phyloP scores from a whole-genome alignment of 2,113 vertebrate genomes.

The Atherinomorus stipes region DNA sequence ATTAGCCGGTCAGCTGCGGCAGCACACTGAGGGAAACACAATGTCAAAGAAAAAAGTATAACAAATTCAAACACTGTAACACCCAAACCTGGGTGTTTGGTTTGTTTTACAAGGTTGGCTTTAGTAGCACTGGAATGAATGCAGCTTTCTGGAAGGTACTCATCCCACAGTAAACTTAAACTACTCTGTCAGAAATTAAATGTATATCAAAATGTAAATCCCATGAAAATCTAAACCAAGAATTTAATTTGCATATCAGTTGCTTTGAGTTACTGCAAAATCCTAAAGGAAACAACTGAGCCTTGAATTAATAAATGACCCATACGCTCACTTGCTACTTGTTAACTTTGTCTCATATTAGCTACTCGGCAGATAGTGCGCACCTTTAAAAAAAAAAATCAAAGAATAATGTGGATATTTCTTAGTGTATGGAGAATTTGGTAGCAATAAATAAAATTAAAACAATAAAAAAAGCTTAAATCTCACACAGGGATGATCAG shows the following conservation, averaged over 20 bases:
- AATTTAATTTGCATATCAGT: neutral
- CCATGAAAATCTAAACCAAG: too few relatives aligned
- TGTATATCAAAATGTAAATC: too few relatives aligned
- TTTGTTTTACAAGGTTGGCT: too few relatives aligned
- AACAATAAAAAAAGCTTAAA: neutral
- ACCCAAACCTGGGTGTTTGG: neutral
- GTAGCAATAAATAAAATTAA: too few relatives aligned
- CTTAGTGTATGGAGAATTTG: neutral
- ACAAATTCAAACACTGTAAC: neutral
- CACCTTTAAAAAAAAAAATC: too few relatives aligned
- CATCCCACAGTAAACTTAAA: too few relatives aligned
- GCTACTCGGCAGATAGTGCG: neutral
- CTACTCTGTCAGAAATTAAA: too few relatives aligned
- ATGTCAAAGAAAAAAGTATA: neutral
- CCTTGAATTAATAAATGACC: neutral
- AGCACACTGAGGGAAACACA: neutral
- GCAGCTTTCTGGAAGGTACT: neutral
- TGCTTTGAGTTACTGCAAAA: neutral
- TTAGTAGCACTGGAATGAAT: neutral
- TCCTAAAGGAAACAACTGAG: neutral
- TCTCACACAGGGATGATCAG: too few relatives aligned
- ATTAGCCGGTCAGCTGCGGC: conserved; percentile 14
- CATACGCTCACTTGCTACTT: neutral
- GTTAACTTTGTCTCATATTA: neutral
- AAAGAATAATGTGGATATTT: too few relatives aligned